Percentiles rank a stretch among this genome's conserved stretches.
phyloP scores from a whole-genome alignment of 2,113 vertebrate genomes.

The Dasyprocta punctata region DNA sequence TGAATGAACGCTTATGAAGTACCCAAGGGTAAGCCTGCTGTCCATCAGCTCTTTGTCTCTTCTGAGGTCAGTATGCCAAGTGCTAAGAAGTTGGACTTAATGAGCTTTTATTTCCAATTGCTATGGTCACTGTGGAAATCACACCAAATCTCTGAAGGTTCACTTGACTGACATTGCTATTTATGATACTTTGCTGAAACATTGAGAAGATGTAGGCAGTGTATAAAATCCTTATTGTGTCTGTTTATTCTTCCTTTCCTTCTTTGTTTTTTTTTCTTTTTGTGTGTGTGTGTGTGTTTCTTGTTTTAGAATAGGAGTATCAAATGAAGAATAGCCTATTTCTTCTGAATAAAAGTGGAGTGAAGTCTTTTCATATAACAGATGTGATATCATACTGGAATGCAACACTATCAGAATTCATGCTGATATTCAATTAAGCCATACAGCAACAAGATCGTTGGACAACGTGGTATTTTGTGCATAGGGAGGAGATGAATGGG shows the following conservation, averaged over 20 bases:
- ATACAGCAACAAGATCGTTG: not conserved
- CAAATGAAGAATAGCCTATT: not conserved
- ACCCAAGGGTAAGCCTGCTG: not conserved
- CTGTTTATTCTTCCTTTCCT: too few species aligned
- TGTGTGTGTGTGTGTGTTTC: not conserved
- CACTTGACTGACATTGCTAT: not conserved
- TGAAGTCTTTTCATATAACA: not conserved
- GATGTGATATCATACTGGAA: not conserved
- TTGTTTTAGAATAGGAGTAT: not conserved
- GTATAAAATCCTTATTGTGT: not conserved
- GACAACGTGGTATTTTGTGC: not conserved
- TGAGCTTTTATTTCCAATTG: constrained; percentile 15
- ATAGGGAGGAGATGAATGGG: not conserved
- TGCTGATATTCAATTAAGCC: not conserved
- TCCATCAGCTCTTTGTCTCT: not conserved
- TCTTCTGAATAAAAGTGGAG: not conserved
- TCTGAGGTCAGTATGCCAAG: not conserved
- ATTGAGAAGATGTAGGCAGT: not conserved
- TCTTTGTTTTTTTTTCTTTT: not conserved
- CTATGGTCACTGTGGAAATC: not conserved
- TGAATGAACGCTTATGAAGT: not conserved
- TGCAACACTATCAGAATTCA: not conserved
- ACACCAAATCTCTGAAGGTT: not conserved
- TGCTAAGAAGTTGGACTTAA: not conserved
- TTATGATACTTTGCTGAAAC: not conserved